Base-by-base conservation (phyloP, 2,113 vertebrate species). In the Diphyllodes magnificus region DNA sequence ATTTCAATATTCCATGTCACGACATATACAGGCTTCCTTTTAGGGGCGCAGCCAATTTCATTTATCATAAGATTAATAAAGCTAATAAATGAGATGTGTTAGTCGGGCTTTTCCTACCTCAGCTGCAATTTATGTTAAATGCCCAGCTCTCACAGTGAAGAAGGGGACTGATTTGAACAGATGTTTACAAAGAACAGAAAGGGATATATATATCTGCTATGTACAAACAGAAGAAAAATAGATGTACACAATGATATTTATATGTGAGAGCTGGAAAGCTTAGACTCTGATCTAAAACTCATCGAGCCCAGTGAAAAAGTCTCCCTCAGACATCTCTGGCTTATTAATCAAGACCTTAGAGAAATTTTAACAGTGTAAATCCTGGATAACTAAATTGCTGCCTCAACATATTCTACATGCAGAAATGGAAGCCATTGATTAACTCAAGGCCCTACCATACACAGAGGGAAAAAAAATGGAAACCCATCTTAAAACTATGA, bases 41-140 rank as follows among this genome's bases (percentile, higher is more conserved):
- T 31, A 84, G 44, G 39, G 42, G 23, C 69, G 20, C 40, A 93
- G 81, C 61, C 11, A 66, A 78, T 68, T 92, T 90, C 3, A 83
- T 88, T 94, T 56, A 75, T 92, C 18, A 12, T 70, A 93, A 92
- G 82, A 83, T 94, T 86, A 82, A 95, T 91, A 86, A 89, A 92
- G 53, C 20, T 84, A 91, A 91, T 93, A 89, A 93, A 82, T 2
- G 11, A 66, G 63, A 73, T 54, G 16, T 5, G 4, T 44, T 79
- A 72, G 15, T 60, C 10, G 31, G 47, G 33, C 47, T 86, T 90
- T 86, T 88, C 54, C 35, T 83, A 7, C 56, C 33, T 90, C 68
- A 83, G 45, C 33, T 86, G n/a, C 28, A 57, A 88, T 69, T 81
- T 73, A 30, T 72, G 45, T 50, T 65, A 80, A 17, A 72, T 69